Evolutionary conservation across 2,113 vertebrate species (phyloP), one percentile per base, ranked within the genome.

Genomic region (Muntiacus reevesi): DNA sequence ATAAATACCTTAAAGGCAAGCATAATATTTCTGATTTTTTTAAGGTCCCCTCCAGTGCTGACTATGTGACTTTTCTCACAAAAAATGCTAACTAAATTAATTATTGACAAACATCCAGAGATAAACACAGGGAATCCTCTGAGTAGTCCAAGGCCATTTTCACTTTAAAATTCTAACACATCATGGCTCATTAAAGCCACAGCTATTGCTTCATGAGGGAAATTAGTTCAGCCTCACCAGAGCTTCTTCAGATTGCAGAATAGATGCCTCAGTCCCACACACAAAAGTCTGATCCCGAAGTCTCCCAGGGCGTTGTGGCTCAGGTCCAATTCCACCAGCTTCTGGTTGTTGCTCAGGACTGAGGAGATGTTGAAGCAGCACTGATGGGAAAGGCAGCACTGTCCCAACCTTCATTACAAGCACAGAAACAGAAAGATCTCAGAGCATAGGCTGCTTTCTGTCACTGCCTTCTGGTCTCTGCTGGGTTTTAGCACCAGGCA

Each of bases 291-390:
- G 5, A 99, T 71, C 62, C 99, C 99, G 1, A 90, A 89, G 81
- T 99, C 98, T 16, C 98, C 98, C 96, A 99, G 97, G 0, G 95
- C 87, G 4, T 99, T 99, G 98, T 99, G 98, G 47, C 98, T 99
- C 67, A 99, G 98, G 85, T 98, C 98, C 94, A 99, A 96, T 55
- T 98, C 98, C 54, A 96, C 97, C 96, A 99, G 98, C 52, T 95
- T 98, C 97, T 90, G 96, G 85, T 97, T 96, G 84, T 97, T 98
- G 16, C 98, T 98, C 1, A 98, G 45, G 52, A 95, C 97, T 0
- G 55, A 60, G 8, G 97, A 89, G 84, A 98, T 55, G 82, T 83
- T 52, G 2, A 91, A 88, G 89, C 97, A 98, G 88, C 98, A 97
- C 2, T 71, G 94, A 27, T 97, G 54, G 19, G 98, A 92, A 27